A percentile compares a stretch with the other conserved stretches of the same genome.
Evolutionary conservation across 2,113 vertebrate genomes (phyloP).

Genomic region (Odocoileus hemionus): DNA sequence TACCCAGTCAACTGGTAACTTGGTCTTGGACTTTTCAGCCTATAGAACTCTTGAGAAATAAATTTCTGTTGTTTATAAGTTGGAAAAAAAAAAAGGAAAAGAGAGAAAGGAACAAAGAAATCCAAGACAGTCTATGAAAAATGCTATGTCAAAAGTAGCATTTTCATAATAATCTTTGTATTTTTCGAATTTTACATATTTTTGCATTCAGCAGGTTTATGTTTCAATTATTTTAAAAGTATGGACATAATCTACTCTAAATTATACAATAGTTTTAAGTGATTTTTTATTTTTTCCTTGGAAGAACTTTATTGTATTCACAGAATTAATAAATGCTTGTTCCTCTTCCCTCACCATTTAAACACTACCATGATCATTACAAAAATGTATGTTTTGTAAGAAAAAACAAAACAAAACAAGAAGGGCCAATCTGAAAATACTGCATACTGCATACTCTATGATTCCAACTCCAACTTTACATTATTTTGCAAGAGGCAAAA

Average conservation of each 20-base stretch:
- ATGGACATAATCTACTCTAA: neutral
- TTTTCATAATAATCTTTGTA: neutral
- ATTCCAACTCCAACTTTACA: neutral
- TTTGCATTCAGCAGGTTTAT: neutral
- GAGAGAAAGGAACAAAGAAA: neutral
- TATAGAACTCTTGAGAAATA: neutral
- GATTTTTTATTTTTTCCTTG: neutral
- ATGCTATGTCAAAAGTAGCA: neutral
- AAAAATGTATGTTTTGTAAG: neutral
- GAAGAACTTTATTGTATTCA: neutral
- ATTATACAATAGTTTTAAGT: neutral
- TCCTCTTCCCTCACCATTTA: neutral
- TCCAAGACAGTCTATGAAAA: neutral
- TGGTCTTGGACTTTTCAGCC: neutral
- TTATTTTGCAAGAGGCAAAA: neutral
- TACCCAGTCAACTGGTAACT: neutral
- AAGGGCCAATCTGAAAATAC: neutral
- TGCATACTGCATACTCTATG: neutral
- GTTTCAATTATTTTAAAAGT: neutral
- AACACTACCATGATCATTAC: neutral
- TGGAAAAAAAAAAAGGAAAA: neutral
- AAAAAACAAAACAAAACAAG: too few species aligned
- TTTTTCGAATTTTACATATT: neutral
- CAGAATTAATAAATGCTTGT: neutral
- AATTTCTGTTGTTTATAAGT: neutral